Evolutionary conservation across 1,140 invertebrate species (phyloP), one percentile per base, ranked within the genome.

Genomic region (Trichonephila inaurata): DNA sequence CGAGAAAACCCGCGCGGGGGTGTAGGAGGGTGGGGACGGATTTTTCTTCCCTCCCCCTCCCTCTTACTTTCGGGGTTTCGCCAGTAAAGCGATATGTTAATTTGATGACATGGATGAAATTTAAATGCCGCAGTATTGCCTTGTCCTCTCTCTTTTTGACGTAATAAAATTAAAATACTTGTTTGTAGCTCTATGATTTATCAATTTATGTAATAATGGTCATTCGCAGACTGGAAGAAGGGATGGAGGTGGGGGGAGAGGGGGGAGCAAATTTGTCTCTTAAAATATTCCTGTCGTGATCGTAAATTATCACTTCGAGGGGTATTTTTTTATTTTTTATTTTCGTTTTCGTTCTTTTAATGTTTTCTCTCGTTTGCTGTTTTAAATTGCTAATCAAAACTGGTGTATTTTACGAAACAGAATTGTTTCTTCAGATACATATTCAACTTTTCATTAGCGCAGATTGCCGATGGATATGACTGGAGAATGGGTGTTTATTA

Each of bases 101-200:
- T 93, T 93, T 93, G 92, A 93, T 89, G 86, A 93, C 92, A 93
- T 24, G 92, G 91, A 93, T 93, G 92, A 93, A 93, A 93, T 93
- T 93, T 93, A 93, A 93, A 93, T 93, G 92, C 92, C 40, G 90
- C 90, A 21, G 90, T 72, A 83, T 91, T 66, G 92, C 51, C 92
- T 88, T 93, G 92, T 93, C 92, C 88, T 89, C 51, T 44, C 85
- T n/a, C 85, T 40, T 51, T 89, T 93, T 93, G 92, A 93, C 92
- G 92, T 89, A 93, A 93, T 93, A 93, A 93, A 93, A 93, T 93
- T 93, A 93, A 93, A 93, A 93, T 93, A 93, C 92, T 93, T 93
- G 92, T 93, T 93, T 82, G 92, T 66, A 81, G 51, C 85, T 93
- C 69, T 72, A 93, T 93, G 86, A 93, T 93, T 93, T 93, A 93